Percentiles rank a stretch among this genome's conserved stretches.
Conservation (phyloP, 2,113 vertebrate species). For the Mystacornis crossleyi region DNA sequence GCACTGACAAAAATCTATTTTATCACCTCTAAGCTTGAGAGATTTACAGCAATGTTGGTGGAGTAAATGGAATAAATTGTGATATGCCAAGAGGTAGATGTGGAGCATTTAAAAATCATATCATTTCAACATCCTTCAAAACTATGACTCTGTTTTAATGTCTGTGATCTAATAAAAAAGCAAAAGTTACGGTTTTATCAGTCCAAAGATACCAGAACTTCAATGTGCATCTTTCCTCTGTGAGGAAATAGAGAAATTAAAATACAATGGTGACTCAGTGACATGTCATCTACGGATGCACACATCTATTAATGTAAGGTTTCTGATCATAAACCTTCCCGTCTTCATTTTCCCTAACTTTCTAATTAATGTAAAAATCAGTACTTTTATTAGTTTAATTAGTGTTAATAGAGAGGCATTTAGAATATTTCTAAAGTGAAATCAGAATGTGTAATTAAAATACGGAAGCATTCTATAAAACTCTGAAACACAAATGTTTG, state of each 20-base stretch:
- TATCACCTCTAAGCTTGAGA: not conserved
- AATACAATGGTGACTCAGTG: not conserved
- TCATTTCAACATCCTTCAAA: not conserved
- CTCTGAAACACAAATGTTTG: constrained; percentile 15
- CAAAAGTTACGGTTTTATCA: not conserved
- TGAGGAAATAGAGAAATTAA: not conserved
- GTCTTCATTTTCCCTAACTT: not conserved
- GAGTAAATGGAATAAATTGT: not conserved
- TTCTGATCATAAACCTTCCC: not conserved
- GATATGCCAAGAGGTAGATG: not conserved
- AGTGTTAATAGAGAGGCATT: not conserved
- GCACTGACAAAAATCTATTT: not conserved
- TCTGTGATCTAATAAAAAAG: not conserved
- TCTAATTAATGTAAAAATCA: not conserved
- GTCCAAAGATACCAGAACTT: not conserved
- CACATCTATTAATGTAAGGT: not conserved
- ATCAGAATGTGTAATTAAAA: constrained; percentile 20
- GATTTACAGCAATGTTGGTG: not conserved
- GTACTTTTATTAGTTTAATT: not conserved
- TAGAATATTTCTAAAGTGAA: not conserved
- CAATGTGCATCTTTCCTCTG: not conserved
- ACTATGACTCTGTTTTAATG: not conserved
- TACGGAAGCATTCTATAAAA: not conserved
- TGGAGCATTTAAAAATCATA: not conserved
- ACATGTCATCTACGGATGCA: not conserved